Base-by-base conservation (phyloP, 2,797 vertebrate species). In the Masticophis lateralis region DNA sequence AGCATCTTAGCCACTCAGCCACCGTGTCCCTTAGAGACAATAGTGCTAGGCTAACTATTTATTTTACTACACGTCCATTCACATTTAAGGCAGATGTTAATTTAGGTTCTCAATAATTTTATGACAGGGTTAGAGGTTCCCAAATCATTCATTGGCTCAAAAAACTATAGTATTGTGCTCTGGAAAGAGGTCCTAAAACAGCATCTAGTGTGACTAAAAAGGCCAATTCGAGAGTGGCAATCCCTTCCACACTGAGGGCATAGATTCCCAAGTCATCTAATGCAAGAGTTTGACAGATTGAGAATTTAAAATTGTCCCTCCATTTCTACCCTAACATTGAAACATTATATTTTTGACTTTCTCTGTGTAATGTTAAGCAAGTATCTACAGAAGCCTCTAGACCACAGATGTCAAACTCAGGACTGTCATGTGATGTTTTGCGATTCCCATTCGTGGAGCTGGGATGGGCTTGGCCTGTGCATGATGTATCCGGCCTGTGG, bases 381-480 rank as follows among this genome's bases (percentile, higher is more conserved):
- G 37, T 79, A 79, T 22, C 32, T 43, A 37, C 18, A 56, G 51
- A 6, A 89, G 37, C 43, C 87, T 37, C n/a, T 59, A 59, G 22
- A 8, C 59, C 59, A 25, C 8, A 6, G 60, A 3, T 61, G 2
- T 25, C 59, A 61, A 61, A 61, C 22, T 61, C 22, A 61, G 1
- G 0, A 22, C 22, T 27, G 9, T 61, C 9, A 10, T 0, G 1
- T 27, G 1, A 61, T 61, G 8, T 61, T 61, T 61, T 1, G 3
- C 1, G 25, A 61, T 27, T 61, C 60, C 9, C 25, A 61, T 61
- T 61, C 8, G 3, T 61, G 60, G 25, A 61, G 3, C 9, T 61
- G 0, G 9, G 60, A 10, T 11, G 60, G 60, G 60, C 9, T 3
- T 61, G 60, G 60, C 25, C 9, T 61, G 60, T 20, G 9, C 22